Conservation (phyloP, 2,888 invertebrate genomes). For the Mactromeris polynyma region DNA sequence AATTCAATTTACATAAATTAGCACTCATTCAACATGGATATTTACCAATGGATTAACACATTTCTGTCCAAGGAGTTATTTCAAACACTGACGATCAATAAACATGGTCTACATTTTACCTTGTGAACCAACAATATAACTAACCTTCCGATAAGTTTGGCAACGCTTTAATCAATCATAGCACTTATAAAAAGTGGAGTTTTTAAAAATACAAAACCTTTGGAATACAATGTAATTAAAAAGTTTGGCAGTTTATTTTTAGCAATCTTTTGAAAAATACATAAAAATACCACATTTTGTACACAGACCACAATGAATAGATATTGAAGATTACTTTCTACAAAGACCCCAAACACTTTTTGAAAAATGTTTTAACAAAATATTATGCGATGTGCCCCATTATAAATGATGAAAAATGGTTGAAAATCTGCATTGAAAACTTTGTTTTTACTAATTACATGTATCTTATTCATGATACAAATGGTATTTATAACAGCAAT, state of each 20-base stretch:
- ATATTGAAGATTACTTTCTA: neutral
- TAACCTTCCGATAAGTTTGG: neutral
- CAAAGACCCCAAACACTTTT: neutral
- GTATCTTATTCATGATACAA: too few species aligned
- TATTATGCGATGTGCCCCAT: too few species aligned
- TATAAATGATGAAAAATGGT: too few species aligned
- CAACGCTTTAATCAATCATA: neutral
- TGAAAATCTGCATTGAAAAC: too few species aligned
- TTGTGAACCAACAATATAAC: neutral
- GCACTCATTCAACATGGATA: constrained; percentile 36
- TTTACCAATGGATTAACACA: constrained; percentile 37
- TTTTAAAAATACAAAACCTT: neutral
- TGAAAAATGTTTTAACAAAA: too few species aligned
- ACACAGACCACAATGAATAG: neutral
- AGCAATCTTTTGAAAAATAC: neutral
- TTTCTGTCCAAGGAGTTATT: constrained; percentile 22
- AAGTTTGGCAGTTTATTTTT: neutral
- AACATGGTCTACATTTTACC: neutral
- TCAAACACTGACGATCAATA: neutral
- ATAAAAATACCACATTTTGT: neutral
- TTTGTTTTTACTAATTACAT: too few species aligned
- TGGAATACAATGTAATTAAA: neutral
- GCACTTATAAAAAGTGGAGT: neutral
- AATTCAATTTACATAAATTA: constrained; percentile 45
- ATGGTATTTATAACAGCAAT: too few species aligned